These are phyloP conservation scores for Liasis olivaceus DNA, from an alignment of 2,797 vertebrate genomes.

Conservation along the genomic window DNA sequence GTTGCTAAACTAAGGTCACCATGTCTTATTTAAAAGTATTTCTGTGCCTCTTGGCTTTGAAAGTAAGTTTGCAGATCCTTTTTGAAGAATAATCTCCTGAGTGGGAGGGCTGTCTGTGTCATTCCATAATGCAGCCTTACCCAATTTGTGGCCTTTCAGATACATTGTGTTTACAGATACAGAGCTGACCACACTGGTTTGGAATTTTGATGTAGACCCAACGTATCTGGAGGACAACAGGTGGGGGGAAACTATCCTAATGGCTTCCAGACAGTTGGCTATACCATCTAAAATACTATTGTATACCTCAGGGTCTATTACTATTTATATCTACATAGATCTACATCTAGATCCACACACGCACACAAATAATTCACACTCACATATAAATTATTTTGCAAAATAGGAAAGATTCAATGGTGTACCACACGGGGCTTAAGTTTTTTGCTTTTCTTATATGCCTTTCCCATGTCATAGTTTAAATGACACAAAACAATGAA, in stretches of 20 bases:
- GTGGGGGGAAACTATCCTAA: background rate
- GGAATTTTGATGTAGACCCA: background rate
- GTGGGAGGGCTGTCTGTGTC: background rate
- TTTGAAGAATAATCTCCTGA: background rate
- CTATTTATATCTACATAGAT: background rate
- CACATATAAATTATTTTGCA: background rate
- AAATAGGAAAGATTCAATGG: background rate
- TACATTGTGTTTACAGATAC: background rate
- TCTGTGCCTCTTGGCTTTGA: background rate
- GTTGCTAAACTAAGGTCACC: background rate
- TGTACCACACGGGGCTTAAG: background rate
- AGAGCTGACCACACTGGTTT: background rate
- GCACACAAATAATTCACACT: background rate
- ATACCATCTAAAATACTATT: background rate
- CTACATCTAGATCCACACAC: background rate
- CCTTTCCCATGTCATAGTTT: background rate
- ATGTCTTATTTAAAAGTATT: background rate
- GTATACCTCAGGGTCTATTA: background rate
- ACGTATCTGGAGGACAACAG: background rate
- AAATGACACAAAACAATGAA: background rate
- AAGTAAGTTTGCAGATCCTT: background rate
- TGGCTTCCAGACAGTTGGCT: background rate
- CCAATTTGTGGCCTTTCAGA: background rate
- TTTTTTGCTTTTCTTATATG: background rate
- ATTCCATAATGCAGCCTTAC: background rate